Conservation (phyloP, 2,888 invertebrate species). For the Exocentrus adspersus region DNA sequence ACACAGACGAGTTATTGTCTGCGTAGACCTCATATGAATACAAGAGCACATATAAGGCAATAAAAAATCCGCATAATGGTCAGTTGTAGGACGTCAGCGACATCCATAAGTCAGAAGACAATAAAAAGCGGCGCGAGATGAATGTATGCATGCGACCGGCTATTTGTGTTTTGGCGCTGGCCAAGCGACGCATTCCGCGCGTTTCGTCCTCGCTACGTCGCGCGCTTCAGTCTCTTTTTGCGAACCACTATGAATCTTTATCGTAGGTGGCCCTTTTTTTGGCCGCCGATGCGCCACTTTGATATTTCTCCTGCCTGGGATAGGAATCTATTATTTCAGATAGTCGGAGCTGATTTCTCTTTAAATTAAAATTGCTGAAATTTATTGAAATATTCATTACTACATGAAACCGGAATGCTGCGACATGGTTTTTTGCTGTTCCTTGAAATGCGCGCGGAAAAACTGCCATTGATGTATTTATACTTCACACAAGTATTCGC, state of each 20-base stretch:
- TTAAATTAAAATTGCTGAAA: slow-evolving; percentile 59
- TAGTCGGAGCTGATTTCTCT: slow-evolving; percentile 50
- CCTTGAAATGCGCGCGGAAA: slow-evolving; percentile 47
- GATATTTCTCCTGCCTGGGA: slow-evolving; percentile 38
- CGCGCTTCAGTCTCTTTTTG: slow-evolving; percentile 53
- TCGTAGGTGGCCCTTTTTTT: slow-evolving; percentile 57
- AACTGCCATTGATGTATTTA: slow-evolving; percentile 50
- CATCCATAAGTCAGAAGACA: slow-evolving; percentile 60
- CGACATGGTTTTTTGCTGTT: slow-evolving; percentile 53
- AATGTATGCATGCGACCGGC: slow-evolving; percentile 60
- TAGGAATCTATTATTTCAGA: slow-evolving; percentile 48
- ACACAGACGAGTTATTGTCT: slow-evolving; percentile 17
- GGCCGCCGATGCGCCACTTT: slow-evolving; percentile 48
- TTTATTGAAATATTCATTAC: slow-evolving; percentile 62
- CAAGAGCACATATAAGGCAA: slow-evolving; percentile 51
- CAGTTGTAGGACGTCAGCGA: slow-evolving; percentile 46
- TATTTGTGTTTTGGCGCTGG: slow-evolving; percentile 64
- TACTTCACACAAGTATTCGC: slow-evolving; percentile 46
- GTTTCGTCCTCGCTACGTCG: slow-evolving; percentile 52
- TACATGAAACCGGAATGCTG: slow-evolving; percentile 58
- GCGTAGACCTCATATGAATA: slow-evolving; percentile 47
- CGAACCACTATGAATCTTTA: slow-evolving; percentile 47
- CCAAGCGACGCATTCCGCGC: slow-evolving; percentile 61
- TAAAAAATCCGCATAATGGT: slow-evolving; percentile 51
- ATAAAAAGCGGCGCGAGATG: slow-evolving; percentile 60